phyloP scores from a whole-genome alignment of 37 sponge, comb jelly and placozoan species.

The Petrosia ficiformis region DNA sequence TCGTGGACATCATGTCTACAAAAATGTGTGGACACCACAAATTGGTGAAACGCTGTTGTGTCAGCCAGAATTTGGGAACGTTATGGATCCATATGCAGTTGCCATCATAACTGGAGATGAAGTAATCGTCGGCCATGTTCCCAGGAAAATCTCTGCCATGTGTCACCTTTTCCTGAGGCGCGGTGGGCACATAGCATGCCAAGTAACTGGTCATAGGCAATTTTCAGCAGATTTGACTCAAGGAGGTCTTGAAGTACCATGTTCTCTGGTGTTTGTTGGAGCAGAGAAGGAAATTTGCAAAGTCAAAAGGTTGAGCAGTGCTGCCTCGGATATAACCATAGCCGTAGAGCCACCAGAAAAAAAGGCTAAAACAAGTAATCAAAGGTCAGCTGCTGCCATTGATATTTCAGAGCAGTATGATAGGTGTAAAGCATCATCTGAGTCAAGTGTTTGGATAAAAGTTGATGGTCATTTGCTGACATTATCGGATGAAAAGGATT shows the following conservation, averaged over 20 bases:
- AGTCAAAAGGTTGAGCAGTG: constrained; percentile 10
- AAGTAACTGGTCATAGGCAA: constrained; percentile 16
- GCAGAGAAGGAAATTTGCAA: constrained; percentile 3
- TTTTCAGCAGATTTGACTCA: constrained; percentile 26
- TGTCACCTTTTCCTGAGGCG: constrained; percentile 20
- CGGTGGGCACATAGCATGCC: constrained; percentile 14
- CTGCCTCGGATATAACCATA: not conserved
- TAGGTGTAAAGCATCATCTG: not conserved
- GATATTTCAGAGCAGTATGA: not conserved
- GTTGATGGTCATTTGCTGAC: not conserved
- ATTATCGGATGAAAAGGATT: not conserved
- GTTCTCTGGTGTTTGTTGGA: constrained; percentile 7
- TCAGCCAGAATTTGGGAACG: constrained; percentile 7
- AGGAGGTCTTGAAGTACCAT: constrained; percentile 37
- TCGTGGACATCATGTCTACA: constrained; percentile 32
- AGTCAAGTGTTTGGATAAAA: not conserved
- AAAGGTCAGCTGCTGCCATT: not conserved
- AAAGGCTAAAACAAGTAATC: not conserved
- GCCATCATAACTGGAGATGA: constrained; percentile 1
- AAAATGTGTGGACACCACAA: constrained; percentile 8
- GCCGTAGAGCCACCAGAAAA: not conserved
- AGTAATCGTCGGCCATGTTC: constrained; percentile 23
- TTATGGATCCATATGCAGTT: constrained; percentile 26
- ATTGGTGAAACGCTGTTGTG: constrained; percentile 17
- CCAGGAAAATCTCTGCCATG: constrained; percentile 29